phyloP scores from a whole-genome alignment of 64 coral and sea anemone species.

The Trachythela sp. region DNA sequence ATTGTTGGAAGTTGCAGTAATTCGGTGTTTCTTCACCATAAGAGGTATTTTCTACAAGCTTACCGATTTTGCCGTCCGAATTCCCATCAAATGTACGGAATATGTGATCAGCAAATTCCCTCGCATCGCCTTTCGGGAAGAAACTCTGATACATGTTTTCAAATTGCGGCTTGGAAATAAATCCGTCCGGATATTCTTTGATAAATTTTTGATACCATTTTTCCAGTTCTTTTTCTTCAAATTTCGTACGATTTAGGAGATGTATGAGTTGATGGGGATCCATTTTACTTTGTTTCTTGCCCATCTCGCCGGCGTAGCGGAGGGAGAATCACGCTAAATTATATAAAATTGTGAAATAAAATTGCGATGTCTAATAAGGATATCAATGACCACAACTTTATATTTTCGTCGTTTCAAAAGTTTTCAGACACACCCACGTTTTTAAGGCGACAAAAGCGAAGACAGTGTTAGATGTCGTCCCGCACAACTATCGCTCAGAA shows the following conservation, averaged over 20 bases:
- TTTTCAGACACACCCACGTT: not conserved
- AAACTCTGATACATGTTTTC: constrained; percentile 96
- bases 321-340: not conserved
- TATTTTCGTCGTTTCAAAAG: not conserved
- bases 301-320: constrained; percentile 43
- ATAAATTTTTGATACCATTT: constrained; percentile 94
- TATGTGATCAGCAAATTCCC: constrained; percentile 73
- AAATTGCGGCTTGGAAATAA: constrained; percentile 84
- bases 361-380: not conserved
- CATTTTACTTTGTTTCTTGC: constrained; percentile 88
- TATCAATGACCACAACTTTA: not conserved
- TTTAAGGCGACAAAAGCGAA: not conserved
- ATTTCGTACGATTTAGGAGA: constrained; percentile 79
- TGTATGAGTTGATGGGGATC: constrained; percentile 81
- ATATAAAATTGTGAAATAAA: not conserved
- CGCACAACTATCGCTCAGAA: not conserved
- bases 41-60: not conserved
- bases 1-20: too few species aligned
- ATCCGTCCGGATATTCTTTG: constrained; percentile 90
- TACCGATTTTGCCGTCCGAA: constrained; percentile 93
- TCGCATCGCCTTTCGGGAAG: constrained; percentile 90
- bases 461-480: not conserved
- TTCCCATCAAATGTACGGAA: constrained; percentile 96
- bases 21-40: too few species aligned
- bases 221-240: constrained; percentile 93